These are phyloP conservation scores for Pampus argenteus DNA, from an alignment of 2,797 vertebrate genomes.

Conservation along the genomic window DNA sequence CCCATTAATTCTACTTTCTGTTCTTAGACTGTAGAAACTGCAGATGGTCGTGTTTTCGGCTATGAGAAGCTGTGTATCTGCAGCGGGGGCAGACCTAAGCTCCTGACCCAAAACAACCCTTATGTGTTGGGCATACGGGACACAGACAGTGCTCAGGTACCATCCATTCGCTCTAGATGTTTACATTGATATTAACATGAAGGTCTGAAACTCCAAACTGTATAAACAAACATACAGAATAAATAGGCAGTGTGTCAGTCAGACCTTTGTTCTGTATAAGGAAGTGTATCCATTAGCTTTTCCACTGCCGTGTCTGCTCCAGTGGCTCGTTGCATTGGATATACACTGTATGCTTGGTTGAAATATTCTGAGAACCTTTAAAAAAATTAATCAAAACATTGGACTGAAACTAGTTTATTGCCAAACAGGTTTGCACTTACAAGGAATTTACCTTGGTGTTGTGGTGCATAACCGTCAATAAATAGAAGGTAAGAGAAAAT, in stretches of 20 bases:
- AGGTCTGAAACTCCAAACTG: background rate
- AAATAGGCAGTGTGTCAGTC: background rate
- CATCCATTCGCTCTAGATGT: background rate
- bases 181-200: background rate
- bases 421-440: too few relatives aligned
- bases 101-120: conserved; percentile 87
- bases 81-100: conserved; percentile 91
- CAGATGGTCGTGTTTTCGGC: conserved; percentile 81
- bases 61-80: conserved; percentile 95
- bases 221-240: background rate
- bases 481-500: too few relatives aligned
- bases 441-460: too few relatives aligned
- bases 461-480: too few relatives aligned
- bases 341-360: too few relatives aligned
- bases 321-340: background rate
- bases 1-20: background rate
- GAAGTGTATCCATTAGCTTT: background rate
- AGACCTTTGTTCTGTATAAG: background rate
- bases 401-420: background rate
- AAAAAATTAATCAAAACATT: background rate
- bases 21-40: conserved; percentile 87
- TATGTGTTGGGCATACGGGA: conserved; percentile 94
- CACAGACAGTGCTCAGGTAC: conserved; percentile 95
- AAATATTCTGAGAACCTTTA: background rate
- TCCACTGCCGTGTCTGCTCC: background rate